phyloP scores from a whole-genome alignment of 2,797 vertebrate species.

The Alosa sapidissima region DNA sequence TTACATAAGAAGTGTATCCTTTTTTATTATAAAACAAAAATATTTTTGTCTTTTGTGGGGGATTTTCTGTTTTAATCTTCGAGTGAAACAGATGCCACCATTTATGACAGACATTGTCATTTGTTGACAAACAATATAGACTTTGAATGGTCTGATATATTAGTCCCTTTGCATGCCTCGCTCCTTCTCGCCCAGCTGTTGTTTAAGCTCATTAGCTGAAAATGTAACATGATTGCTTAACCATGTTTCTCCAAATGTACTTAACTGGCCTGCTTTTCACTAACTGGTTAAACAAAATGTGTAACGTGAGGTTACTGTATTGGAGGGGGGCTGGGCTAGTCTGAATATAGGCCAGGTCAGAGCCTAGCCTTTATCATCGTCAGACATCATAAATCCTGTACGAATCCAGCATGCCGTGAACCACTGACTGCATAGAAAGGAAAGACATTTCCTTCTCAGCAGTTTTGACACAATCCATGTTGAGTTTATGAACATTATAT shows the following conservation, averaged over 20 bases:
- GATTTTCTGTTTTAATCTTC: neutral
- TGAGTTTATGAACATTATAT: neutral
- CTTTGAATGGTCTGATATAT: neutral
- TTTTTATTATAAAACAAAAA: neutral
- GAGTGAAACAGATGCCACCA: neutral
- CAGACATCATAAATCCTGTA: neutral
- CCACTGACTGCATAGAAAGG: neutral
- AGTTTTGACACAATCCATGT: neutral
- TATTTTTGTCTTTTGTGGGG: neutral
- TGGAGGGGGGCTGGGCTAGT: neutral
- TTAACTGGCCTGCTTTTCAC: neutral
- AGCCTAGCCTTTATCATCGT: neutral
- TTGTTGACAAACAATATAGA: neutral
- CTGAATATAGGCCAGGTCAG: neutral
- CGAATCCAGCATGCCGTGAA: neutral
- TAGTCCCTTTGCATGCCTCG: neutral
- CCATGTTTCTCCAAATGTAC: neutral
- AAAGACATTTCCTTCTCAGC: neutral
- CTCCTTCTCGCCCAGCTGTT: neutral
- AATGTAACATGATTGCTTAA: slow-evolving; percentile 12
- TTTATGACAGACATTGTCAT: neutral
- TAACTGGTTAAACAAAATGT: neutral
- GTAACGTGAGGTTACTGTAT: neutral
- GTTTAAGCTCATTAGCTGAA: neutral
- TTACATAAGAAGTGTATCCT: neutral